phyloP scores from a whole-genome alignment of 2,113 vertebrate genomes.

The Perognathus longimembris region DNA sequence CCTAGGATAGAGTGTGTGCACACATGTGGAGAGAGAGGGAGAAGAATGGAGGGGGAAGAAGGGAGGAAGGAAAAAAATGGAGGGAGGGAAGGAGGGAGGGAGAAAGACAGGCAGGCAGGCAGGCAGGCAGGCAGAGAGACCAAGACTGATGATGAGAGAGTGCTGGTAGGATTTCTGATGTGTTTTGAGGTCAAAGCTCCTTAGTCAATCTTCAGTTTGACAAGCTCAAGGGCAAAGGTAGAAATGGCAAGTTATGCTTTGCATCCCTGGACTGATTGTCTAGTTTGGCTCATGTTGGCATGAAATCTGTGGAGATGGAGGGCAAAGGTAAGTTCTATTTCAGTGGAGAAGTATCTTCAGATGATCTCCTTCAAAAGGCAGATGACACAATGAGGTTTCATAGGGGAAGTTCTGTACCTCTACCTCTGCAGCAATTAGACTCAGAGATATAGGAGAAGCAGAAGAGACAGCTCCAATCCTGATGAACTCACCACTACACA shows the following conservation, averaged over 20 bases:
- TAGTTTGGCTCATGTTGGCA: not conserved
- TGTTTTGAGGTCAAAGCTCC: not conserved
- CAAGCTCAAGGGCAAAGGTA: not conserved
- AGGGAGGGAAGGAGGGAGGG: too few species aligned
- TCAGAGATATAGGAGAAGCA: not conserved
- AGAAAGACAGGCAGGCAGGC: not conserved
- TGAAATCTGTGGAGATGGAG: not conserved
- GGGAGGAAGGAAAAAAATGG: too few species aligned
- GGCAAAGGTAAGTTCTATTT: not conserved
- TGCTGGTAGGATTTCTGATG: not conserved
- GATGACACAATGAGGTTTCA: not conserved
- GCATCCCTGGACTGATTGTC: not conserved
- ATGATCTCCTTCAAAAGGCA: not conserved
- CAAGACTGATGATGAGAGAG: not conserved
- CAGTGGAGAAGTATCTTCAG: not conserved
- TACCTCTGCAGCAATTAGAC: not conserved
- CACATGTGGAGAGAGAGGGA: not conserved
- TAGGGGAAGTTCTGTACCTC: not conserved
- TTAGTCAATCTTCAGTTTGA: constrained; percentile 12
- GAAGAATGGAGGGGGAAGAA: too few species aligned
- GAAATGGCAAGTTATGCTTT: not conserved
- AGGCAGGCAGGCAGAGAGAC: not conserved
- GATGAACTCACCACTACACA: not conserved
- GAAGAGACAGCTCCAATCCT: not conserved
- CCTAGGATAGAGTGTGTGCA: not conserved